Evolutionary conservation across 1,140 invertebrate species (phyloP), one percentile per base, ranked within the genome.

Genomic region (Papilio xuthus): DNA sequence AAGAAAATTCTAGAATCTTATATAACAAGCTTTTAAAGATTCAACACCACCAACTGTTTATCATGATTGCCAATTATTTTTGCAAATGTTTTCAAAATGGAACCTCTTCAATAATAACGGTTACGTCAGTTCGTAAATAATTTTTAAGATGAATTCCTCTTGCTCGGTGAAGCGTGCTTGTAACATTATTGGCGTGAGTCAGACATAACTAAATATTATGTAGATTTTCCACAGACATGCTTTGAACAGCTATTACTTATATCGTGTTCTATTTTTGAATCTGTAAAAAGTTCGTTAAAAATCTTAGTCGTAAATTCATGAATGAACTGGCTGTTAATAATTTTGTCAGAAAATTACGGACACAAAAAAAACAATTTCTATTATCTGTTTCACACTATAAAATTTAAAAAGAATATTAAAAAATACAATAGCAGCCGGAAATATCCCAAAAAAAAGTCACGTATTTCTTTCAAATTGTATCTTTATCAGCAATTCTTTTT

Each of bases 101-200:
- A 79, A 85, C 78, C 75, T 78, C 69, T 53, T 26, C 70, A 74
- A 82, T 85, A 84, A 86, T 83, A 85, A 82, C 80, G 81, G 79
- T 86, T 84, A 80, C 83, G 78, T 86, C 79, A 86, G 70, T 77
- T 88, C 79, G 81, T 88, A 88, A 82, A 86, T 84, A 80, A 71
- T 78, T 80, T 32, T 76, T 63, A 47, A 81, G 71, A 81, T 81
- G 53, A 79, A 84, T 78, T 78, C 53, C 75, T 75, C 76, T 67
- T 76, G 79, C 73, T 42, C 63, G 69, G 20, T 69, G 42, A 56
- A 53, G 18, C 77, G 75, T 71, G 77, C 71, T 77, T 60, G 69
- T 53, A 72, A 74, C 44, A 60, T 56, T 76, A 76, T 63, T 76
- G 74, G 37, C 28, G 73, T 84, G 79, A 86, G 42, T 83, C 83